Percentiles rank a stretch among this genome's conserved stretches.
Evolutionary conservation across 2,113 vertebrate genomes (phyloP).

Genomic region (Phyllopteryx taeniolatus): DNA sequence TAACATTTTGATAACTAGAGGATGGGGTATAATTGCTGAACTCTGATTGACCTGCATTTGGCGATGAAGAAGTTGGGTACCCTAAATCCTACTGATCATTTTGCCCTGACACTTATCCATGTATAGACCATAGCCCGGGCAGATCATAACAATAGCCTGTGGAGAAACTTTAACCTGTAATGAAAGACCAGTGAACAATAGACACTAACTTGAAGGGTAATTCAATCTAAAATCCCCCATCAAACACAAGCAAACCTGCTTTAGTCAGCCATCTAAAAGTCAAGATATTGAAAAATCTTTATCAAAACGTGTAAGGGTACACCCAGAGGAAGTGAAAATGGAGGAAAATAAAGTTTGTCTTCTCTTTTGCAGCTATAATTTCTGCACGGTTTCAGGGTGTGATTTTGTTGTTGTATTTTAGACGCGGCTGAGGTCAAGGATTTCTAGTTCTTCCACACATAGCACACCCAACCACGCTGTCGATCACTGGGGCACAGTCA

Average conservation of each 20-base stretch:
- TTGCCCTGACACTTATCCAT: conserved; percentile 70
- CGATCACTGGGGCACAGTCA: no score
- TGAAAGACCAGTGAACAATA: conserved; percentile 91
- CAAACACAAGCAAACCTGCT: conserved; percentile 83
- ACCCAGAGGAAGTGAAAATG: neutral
- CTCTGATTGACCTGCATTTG: conserved; percentile 49
- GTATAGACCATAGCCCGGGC: conserved; percentile 77
- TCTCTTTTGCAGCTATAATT: neutral
- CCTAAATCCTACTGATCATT: conserved; percentile 56
- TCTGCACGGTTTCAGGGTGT: neutral
- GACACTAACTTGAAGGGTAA: conserved; percentile 84
- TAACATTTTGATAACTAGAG: neutral
- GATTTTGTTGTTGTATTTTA: neutral
- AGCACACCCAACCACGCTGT: neutral
- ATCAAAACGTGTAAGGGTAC: conserved; percentile 3
- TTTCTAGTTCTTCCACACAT: neutral
- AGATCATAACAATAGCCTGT: conserved; percentile 75
- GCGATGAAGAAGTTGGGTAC: conserved; percentile 26
- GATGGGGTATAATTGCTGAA: conserved; percentile 33
- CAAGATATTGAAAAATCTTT: conserved; percentile 40
- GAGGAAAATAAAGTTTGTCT: neutral
- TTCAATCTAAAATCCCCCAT: conserved; percentile 88
- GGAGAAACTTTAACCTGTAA: conserved; percentile 90
- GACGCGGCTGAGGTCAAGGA: neutral
- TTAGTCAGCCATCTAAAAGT: conserved; percentile 78